Evolutionary conservation across 2,797 vertebrate species (phyloP), one percentile per base, ranked within the genome.

Genomic region (Poliocrania exsul): DNA sequence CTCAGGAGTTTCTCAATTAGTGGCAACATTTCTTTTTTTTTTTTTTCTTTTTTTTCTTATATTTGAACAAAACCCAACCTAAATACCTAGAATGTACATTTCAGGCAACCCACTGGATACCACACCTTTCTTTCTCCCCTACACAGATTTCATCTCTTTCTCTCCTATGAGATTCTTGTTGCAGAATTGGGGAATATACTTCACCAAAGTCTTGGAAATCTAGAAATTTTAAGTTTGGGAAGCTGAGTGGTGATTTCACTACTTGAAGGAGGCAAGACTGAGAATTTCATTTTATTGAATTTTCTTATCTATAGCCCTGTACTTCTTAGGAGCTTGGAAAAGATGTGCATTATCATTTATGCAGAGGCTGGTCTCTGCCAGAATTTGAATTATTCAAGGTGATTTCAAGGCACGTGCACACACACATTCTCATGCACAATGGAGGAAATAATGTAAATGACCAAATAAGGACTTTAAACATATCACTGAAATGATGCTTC

Each of bases 191-290:
- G 46, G 58, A 57, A 53, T 29, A 50, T 79, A 94, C 94, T 93
- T 83, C 80, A 89, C 33, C 54, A 44, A 62, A 83, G 61, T 42
- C 74, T 70, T 83, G 67, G 96, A 95, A 95, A 96, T 74, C 20
- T 65, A 50, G 10, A 94, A 93, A 35, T 70, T 69, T 84, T 80
- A 96, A 57, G 78, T 19, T 69, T 74, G 70, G 66, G 67, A 90
- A 84, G 71, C n/a, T 93, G 91, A 86, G 54, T 62, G 84, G 87
- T 81, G 93, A 95, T 93, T 95, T 82, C 86, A 80, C 87, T 81
- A 86, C 37, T 73, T 85, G 53, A 93, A 93, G 81, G 78, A 94
- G 75, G 47, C 77, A 92, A 67, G 47, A 40, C 31, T 89, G 77
- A 90, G 74, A 90, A 72, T 86, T 91, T 82, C 50, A 15, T 88